Conservation (phyloP, 2,797 vertebrate genomes). For the Lacerta bilineata region DNA sequence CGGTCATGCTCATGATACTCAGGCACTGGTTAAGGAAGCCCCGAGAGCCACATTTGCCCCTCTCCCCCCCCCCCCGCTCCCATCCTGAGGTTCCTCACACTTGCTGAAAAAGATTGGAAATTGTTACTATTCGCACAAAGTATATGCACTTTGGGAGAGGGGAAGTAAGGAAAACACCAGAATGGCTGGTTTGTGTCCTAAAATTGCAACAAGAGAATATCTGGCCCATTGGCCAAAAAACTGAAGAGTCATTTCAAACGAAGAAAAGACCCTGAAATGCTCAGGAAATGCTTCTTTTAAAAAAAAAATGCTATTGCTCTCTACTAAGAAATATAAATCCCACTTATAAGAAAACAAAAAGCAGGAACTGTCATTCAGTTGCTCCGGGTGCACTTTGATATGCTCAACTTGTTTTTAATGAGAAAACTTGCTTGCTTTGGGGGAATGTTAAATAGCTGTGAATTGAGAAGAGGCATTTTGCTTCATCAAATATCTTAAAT, state of each 20-base stretch:
- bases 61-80: too few relatives aligned
- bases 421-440: conserved; percentile 17
- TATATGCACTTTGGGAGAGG: neutral
- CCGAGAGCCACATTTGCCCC: too few relatives aligned
- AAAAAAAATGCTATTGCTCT: neutral
- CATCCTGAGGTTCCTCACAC: too few relatives aligned
- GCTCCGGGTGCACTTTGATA: conserved; percentile 9
- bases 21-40: too few relatives aligned
- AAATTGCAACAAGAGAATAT: neutral
- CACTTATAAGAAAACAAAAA: conserved; percentile 18
- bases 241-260: conserved; percentile 26
- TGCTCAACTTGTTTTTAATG: conserved; percentile 19
- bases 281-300: conserved; percentile 17
- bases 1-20: too few relatives aligned
- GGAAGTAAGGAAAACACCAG: neutral
- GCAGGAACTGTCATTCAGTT: neutral
- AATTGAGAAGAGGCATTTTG: neutral
- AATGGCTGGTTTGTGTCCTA: neutral
- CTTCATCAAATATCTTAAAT: conserved; percentile 29
- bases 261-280: neutral
- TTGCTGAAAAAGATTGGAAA: too few relatives aligned
- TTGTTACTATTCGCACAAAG: neutral
- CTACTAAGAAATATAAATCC: neutral
- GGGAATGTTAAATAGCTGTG: conserved; percentile 22
- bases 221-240: conserved; percentile 39